These are phyloP conservation scores for Sminthurinus aureus DNA, from an alignment of 2,888 invertebrate genomes.

Conservation along the genomic window DNA sequence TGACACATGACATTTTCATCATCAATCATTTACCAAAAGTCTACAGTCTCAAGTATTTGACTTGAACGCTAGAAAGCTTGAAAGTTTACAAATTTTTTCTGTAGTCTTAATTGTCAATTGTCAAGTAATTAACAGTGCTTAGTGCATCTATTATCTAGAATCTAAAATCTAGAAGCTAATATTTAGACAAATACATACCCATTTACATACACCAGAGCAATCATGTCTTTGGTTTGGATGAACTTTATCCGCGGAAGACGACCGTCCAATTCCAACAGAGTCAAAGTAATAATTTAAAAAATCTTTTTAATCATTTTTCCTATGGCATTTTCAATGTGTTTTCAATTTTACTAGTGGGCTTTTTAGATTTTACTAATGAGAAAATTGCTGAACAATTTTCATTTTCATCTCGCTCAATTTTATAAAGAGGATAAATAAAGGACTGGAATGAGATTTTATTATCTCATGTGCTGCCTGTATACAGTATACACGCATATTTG, in stretches of 20 bases:
- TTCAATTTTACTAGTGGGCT: no score
- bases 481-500: no score
- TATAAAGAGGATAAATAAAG: no score
- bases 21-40: slow-evolving; percentile 2
- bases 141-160: no score
- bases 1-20: slow-evolving; percentile 7
- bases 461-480: no score
- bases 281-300: slow-evolving; percentile 53
- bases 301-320: no score
- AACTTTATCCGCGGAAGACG: slow-evolving; percentile 65
- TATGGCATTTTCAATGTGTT: no score
- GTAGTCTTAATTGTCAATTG: not conserved
- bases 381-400: no score
- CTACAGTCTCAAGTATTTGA: not conserved
- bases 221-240: slow-evolving; percentile 67
- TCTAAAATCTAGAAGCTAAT: no score
- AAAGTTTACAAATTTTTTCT: not conserved
- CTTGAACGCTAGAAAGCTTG: not conserved
- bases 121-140: not conserved
- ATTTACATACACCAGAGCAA: not conserved
- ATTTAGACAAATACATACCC: not conserved
- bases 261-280: slow-evolving; percentile 49
- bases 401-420: no score
- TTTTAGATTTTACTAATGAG: no score
- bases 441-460: no score